Evolutionary conservation across 2,888 invertebrate genomes (phyloP), one percentile per base, ranked within the genome.

Genomic region (Lepidochrysops patricia): DNA sequence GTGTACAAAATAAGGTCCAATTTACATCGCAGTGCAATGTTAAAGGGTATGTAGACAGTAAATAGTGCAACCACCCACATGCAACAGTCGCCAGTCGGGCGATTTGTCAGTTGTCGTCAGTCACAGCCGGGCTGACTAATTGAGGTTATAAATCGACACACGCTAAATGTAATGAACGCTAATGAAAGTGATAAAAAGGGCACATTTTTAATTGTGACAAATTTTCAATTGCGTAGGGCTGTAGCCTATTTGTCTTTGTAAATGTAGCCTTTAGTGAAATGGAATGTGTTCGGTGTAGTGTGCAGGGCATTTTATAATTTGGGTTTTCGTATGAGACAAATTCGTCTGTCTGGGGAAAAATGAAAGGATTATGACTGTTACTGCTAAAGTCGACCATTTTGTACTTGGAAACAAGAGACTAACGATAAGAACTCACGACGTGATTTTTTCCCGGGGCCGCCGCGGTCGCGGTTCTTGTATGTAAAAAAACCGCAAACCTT

Each of bases 121-220:
- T 70, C 64, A 64, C 59, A 64, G 76, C 79, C 80, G 77, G 73
- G 72, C 77, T 79, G 81, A 84, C 84, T 85, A 86, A 85, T 86
- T 83, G 84, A 78, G 72, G 77, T 84, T 82, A 86, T 86, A 84
- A 85, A 86, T 86, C 79, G 82, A 80, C 78, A 74, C 74, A 73
- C 70, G 69, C 75, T 69, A 68, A 69, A 71, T 73, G 77, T 75
- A 77, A 76, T 80, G 76, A 80, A 76, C 76, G 72, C 67, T 68
- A 73, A 68, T 72, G 75, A 75, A 62, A 63, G 62, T 64, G 67
- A 67, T 67, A 65, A 68, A 43, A 66, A 63, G 65, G 62, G 63
- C 59, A 58, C 61, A 64, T 65, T 62, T 62, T 64, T 62, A 60
- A 60, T 60, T 61, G 65, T 62, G 60, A 63, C 58, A 58, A 58